Base-by-base conservation (phyloP, 1,140 invertebrate genomes). In the Megalonaias nervosa region DNA sequence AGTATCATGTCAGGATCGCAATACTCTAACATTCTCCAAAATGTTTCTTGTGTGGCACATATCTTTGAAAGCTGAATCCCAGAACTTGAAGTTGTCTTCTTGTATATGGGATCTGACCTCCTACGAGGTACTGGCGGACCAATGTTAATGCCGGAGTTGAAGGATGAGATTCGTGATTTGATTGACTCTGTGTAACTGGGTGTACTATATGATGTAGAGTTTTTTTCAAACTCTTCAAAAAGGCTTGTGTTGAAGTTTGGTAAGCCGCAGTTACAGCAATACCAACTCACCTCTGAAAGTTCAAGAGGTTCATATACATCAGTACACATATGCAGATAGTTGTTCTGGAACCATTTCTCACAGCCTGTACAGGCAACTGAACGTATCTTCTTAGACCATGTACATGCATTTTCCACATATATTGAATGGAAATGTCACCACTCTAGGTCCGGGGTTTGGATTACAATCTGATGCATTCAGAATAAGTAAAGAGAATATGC, bases 21-120 rank as follows among this genome's bases (percentile, higher is more conserved):
- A 13, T 71, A 55, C 57, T 60, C 69, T 38, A 23, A 1, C 26
- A 26, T 26, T 26, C 26, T 26, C 26, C 26, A 26, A 26, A 26
- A 26, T 26, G 26, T 26, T 56, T 68, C 67, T n/a, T 9, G 59
- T 59, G 59, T 71, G 17, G 69, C 57, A 11, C 59, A 59, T 9
- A 71, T 71, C 69, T 60, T 26, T 71, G 69, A 38, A 71, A 71
- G 59, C 61, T 71, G 19, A 71, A 2, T 0, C 23, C 0, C 9
- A 71, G 69, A 16, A 71, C 2, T 26, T 26, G 26, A 26, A 1
- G 26, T 17, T 26, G 5, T 71, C 59, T 6, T 71, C 69, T 60
- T 71, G 26, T 57, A 11, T 31, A 55, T 23, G 16, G 68, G 58
- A 2, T 13, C 1, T 3, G 2, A 16, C n/a, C 16, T 9, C 17